phyloP scores from a whole-genome alignment of 2,797 vertebrate genomes.

The Neosalanx taihuensis region DNA sequence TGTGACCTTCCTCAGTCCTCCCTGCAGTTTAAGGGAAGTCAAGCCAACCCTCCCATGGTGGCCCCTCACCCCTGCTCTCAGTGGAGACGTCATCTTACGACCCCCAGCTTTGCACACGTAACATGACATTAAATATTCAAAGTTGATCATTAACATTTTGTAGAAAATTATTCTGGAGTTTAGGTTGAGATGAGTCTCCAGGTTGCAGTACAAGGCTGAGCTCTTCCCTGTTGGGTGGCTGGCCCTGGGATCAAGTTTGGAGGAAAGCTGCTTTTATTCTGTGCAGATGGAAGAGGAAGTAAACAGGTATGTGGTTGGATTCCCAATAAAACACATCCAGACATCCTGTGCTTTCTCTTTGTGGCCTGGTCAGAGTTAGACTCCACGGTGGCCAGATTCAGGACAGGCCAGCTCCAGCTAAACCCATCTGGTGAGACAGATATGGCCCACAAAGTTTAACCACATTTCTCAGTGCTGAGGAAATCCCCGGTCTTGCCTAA shows the following conservation, averaged over 20 bases:
- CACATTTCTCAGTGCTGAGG: constrained; percentile 42
- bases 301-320: constrained; percentile 33
- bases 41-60: constrained; percentile 52
- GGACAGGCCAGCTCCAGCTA: constrained; percentile 25
- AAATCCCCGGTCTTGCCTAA: constrained; percentile 45
- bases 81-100: constrained; percentile 57
- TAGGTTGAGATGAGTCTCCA: constrained; percentile 3
- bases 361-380: constrained; percentile 41
- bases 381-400: constrained; percentile 34
- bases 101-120: constrained; percentile 49
- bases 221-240: constrained; percentile 15
- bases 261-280: constrained; percentile 29
- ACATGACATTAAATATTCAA: constrained; percentile 53
- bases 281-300: constrained; percentile 29
- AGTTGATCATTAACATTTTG: constrained; percentile 32
- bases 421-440: constrained; percentile 43
- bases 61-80: constrained; percentile 36
- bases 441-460: constrained; percentile 40
- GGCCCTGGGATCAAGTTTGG: neutral
- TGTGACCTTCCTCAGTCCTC: constrained; percentile 67
- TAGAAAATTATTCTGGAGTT: constrained; percentile 21
- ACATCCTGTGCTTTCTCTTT: constrained; percentile 55
- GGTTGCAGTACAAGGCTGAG: constrained; percentile 5
- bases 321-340: constrained; percentile 58
- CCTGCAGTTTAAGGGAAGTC: constrained; percentile 56